Conservation (phyloP, 1,140 invertebrate species). For the Solenopsis invicta region DNA sequence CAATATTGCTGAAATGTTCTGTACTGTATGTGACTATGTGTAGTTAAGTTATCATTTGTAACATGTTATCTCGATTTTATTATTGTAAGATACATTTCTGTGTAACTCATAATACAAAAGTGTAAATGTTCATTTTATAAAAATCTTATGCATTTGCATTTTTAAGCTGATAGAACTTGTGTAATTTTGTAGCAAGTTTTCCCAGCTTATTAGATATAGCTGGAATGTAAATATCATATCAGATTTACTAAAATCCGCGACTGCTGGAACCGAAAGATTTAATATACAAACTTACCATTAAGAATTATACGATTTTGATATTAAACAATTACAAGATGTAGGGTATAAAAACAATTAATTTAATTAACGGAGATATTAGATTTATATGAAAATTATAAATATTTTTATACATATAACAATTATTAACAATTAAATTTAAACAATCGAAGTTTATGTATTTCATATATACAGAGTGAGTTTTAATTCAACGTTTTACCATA, state of each 20-base stretch:
- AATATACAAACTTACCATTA: conserved; percentile 31
- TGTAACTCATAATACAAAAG: conserved; percentile 4
- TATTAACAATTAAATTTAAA: conserved; percentile 78
- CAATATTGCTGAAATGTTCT: too few species aligned
- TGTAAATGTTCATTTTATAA: conserved; percentile 19
- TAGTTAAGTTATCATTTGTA: conserved; percentile 29
- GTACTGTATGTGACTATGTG: not conserved
- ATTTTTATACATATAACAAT: conserved; percentile 71
- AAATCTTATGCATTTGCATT: conserved; percentile 1
- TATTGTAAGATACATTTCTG: conserved; percentile 2
- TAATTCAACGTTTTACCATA: too few species aligned
- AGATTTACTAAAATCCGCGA: conserved; percentile 34
- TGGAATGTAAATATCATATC: conserved; percentile 37
- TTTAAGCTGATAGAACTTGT: not conserved
- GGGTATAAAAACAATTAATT: conserved; percentile 40
- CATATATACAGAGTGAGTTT: not conserved
- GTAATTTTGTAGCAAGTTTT: conserved; percentile 19
- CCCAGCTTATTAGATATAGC: conserved; percentile 13
- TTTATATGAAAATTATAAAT: conserved; percentile 72
- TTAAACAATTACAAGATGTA: conserved; percentile 19
- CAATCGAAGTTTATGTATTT: conserved; percentile 61
- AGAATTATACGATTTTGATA: conserved; percentile 33
- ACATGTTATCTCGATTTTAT: conserved; percentile 20
- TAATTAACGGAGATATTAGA: conserved; percentile 53
- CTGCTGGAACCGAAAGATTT: not conserved